phyloP scores from a whole-genome alignment of 2,888 invertebrate species.

The Coecobrya sp. region DNA sequence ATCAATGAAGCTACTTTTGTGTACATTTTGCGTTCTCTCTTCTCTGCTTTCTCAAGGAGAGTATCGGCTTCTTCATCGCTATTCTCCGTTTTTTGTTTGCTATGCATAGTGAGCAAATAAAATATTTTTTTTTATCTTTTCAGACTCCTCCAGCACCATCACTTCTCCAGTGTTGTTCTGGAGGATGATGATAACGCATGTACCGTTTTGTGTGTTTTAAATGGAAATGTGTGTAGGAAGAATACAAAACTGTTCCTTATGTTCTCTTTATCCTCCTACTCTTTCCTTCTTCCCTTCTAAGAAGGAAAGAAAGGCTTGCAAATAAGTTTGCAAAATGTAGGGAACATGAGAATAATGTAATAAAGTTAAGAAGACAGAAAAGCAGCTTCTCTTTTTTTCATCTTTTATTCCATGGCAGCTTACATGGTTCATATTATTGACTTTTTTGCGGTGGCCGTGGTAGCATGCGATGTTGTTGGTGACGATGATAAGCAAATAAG shows the following conservation, averaged over 20 bases:
- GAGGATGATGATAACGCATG: slow-evolving; percentile 3
- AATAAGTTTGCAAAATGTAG: background rate
- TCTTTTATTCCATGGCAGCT: background rate
- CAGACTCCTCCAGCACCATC: background rate
- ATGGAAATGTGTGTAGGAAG: background rate
- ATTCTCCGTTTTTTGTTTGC: background rate
- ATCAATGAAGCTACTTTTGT: background rate
- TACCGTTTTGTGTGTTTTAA: background rate
- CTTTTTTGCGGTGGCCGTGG: background rate
- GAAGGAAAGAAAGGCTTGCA: background rate
- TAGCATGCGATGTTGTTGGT: background rate
- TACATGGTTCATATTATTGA: slow-evolving; percentile 4
- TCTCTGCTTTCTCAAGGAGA: background rate
- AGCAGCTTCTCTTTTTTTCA: background rate
- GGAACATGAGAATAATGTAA: background rate
- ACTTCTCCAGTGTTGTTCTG: background rate
- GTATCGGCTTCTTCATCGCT: background rate
- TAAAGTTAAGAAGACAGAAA: background rate
- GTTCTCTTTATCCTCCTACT: background rate
- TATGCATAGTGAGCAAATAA: background rate
- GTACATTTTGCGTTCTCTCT: background rate
- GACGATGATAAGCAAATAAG: slow-evolving; percentile 19
- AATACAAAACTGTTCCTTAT: background rate
- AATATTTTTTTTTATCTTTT: background rate
- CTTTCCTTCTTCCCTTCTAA: background rate